Conservation (phyloP, 2,113 vertebrate species). For the Gymnogyps californianus region DNA sequence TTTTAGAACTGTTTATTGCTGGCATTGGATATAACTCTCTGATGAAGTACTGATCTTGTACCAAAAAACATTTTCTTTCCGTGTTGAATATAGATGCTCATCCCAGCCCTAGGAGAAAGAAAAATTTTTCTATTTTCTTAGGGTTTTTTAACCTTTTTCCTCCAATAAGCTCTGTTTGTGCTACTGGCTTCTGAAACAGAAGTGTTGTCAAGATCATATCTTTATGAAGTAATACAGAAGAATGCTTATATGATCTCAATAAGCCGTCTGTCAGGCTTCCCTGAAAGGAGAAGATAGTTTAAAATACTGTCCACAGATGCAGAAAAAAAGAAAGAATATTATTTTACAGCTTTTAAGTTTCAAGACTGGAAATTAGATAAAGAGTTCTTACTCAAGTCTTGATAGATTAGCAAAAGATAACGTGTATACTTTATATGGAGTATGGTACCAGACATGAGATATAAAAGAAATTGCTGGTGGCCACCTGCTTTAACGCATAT, state of each 20-base stretch:
- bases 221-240: background rate
- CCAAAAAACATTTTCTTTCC: background rate
- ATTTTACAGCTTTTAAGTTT: constrained; percentile 59
- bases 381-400: constrained; percentile 50
- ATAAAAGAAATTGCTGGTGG: background rate
- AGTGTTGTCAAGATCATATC: constrained; percentile 10
- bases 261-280: background rate
- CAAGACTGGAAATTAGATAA: constrained; percentile 56
- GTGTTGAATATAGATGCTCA: background rate
- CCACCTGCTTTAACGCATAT: constrained; percentile 62
- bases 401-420: constrained; percentile 64
- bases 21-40: background rate
- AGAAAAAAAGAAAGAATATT: constrained; percentile 38
- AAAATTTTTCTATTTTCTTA: background rate
- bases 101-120: background rate
- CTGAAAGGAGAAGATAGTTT: constrained; percentile 19
- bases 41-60: background rate
- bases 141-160: background rate
- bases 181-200: background rate
- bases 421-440: background rate
- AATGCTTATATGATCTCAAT: background rate
- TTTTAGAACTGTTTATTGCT: background rate
- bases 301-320: constrained; percentile 33
- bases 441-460: constrained; percentile 60
- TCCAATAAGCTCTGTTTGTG: background rate